phyloP scores from a whole-genome alignment of 53 echinoderm and acorn worm genomes.

The Mesocentrotus franciscanus region DNA sequence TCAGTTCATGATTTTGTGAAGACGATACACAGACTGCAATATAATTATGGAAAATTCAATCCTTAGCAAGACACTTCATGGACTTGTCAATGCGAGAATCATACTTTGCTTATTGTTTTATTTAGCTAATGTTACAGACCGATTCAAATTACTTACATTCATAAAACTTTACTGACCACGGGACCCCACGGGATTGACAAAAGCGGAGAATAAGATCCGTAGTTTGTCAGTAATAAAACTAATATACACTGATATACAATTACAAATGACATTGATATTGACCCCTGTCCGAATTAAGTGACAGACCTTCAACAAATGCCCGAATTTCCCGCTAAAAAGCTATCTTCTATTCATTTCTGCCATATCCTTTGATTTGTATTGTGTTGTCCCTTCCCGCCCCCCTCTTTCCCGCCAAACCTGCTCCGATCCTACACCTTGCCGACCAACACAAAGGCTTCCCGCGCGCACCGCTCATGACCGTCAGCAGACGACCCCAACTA shows the following conservation, averaged over 20 bases:
- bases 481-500: neutral
- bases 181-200: neutral
- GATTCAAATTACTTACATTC: neutral
- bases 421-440: neutral
- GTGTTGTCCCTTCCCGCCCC: constrained; percentile 4
- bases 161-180: neutral
- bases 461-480: neutral
- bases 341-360: constrained; percentile 22
- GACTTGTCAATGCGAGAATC: too few species aligned
- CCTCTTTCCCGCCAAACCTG: neutral
- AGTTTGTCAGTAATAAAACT: too few species aligned
- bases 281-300: neutral
- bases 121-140: too few species aligned
- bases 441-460: constrained; percentile 34
- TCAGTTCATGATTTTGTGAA: too few species aligned
- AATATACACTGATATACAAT: too few species aligned
- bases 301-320: neutral
- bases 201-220: too few species aligned
- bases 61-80: too few species aligned
- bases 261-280: neutral
- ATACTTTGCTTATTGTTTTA: too few species aligned
- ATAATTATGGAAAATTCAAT: too few species aligned
- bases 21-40: too few species aligned
- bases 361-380: neutral
- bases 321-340: constrained; percentile 30